Evolutionary conservation across 1,140 invertebrate species (phyloP), one percentile per base, ranked within the genome.

Genomic region (Leptinotarsa texana): DNA sequence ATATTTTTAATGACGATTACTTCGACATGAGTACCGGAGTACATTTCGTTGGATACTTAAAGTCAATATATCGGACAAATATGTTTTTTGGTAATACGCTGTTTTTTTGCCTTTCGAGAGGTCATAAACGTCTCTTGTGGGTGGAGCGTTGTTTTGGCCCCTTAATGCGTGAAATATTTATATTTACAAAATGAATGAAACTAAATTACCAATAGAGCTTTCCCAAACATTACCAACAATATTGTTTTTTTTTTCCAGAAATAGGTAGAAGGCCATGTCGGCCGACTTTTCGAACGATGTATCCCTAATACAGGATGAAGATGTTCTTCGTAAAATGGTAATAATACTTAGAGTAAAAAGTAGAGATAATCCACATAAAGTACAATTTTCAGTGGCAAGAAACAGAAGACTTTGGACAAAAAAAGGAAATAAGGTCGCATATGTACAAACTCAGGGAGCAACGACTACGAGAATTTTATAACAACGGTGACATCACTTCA

Each of bases 341-440:
- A 89, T 87, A 11, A 65, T 13, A 22, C 13, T 70, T n/a, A 11
- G 33, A 51, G 61, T 62, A 5, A n/a, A 62, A 62, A 17, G 17
- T 62, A 21, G 0, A 62, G 4, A n/a, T n/a, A n/a, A n/a, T n/a
- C 61, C 5, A 62, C 61, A 21, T n/a, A 13, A 18, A 62, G 17
- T n/a, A 2, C 11, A 24, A 33, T 68, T 76, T 77, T 72, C 88
- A 96, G 94, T 94, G 94, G 92, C 92, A 93, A 85, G 91, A 93
- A 82, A 93, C 94, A 17, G 92, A 95, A 80, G 93, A 96, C 85
- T 94, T 94, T 85, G 92, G 92, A 47, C 90, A 91, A 69, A 93
- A 95, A 84, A 94, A 94, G 83, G 93, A 94, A 84, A 96, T 96
- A 80, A 89, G 95, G 63, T 88, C 92, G 21, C 90, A 95, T 83